Conservation (phyloP, 2,797 vertebrate species). For the Adelosebastes latens region DNA sequence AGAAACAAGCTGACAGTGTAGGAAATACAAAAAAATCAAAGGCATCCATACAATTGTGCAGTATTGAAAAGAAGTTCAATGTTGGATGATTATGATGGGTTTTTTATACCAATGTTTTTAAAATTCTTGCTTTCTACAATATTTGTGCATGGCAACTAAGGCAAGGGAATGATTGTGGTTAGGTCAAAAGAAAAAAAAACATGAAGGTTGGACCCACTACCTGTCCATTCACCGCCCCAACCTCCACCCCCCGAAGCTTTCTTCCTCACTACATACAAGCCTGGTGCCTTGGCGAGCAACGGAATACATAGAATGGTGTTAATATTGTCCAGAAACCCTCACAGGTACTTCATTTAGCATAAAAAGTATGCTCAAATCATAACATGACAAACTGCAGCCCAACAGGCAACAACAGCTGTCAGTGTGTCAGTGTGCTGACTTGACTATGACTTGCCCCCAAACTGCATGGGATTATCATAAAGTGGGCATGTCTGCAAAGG, state of each 20-base stretch:
- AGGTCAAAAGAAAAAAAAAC: not conserved
- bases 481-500: no score
- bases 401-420: no score
- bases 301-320: not conserved
- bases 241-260: not conserved
- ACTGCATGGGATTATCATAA: no score
- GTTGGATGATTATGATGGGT: not conserved
- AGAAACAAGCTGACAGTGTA: not conserved
- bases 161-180: not conserved
- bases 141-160: not conserved
- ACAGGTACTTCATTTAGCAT: no score
- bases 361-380: no score
- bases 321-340: no score
- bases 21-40: not conserved
- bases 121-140: not conserved
- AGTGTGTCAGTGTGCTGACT: no score
- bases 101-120: not conserved
- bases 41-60: not conserved
- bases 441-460: no score
- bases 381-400: no score
- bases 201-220: not conserved
- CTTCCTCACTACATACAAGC: not conserved
- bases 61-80: not conserved
- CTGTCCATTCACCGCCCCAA: not conserved
- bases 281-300: not conserved